phyloP scores from a whole-genome alignment of 1,140 invertebrate species.

The Lepeophtheirus salmonis region DNA sequence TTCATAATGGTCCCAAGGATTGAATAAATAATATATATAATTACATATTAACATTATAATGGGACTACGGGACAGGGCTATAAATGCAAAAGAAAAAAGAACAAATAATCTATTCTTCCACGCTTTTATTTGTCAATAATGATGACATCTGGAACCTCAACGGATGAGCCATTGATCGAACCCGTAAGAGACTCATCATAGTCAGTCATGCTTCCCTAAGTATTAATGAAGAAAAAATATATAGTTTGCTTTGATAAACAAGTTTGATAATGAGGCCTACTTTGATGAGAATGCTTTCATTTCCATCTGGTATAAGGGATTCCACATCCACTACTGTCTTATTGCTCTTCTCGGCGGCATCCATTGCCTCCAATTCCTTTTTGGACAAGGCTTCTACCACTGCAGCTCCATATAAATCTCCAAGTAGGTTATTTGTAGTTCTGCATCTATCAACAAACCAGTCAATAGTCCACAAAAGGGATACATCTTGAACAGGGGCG shows the following conservation, averaged over 20 bases:
- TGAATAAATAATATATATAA: too few relatives aligned
- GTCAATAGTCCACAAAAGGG: constrained; percentile 63
- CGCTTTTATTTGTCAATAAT: constrained; percentile 8
- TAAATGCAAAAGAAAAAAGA: too few relatives aligned
- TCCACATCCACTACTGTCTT: constrained; percentile 11
- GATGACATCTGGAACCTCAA: constrained; percentile 14
- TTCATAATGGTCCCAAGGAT: too few relatives aligned
- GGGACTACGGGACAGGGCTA: too few relatives aligned
- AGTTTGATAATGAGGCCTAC: neutral
- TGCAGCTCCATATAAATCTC: constrained; percentile 66
- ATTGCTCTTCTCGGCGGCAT: constrained; percentile 21
- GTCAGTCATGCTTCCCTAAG: neutral
- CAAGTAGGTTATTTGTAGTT: constrained; percentile 69
- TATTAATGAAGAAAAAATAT: neutral
- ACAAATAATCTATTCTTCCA: too few relatives aligned
- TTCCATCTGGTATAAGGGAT: too few relatives aligned
- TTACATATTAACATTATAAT: too few relatives aligned
- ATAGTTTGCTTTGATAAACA: too few relatives aligned
- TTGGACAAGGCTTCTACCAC: constrained; percentile 63
- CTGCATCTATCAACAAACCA: constrained; percentile 73
- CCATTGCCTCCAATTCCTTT: constrained; percentile 49
- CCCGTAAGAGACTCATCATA: neutral
- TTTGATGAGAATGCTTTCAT: neutral
- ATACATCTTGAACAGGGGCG: constrained; percentile 51
- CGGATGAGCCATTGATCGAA: constrained; percentile 12